Evolutionary conservation across 2,888 invertebrate species (phyloP).

Genomic region (Lutraria lutraria): DNA sequence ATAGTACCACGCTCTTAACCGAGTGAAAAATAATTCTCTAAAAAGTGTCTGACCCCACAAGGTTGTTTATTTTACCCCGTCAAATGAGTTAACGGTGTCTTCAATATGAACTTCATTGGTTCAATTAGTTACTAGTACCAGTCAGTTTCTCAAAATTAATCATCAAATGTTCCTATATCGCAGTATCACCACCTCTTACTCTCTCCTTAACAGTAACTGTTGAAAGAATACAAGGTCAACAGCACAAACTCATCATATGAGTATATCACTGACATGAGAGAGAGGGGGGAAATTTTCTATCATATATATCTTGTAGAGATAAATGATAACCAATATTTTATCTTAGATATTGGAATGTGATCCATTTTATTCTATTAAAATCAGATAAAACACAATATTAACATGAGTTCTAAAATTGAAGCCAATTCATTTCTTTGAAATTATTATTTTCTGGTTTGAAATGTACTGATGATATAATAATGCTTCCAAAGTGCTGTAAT

Average conservation of each 20-base stretch:
- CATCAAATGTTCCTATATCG: too few species aligned
- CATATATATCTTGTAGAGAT: neutral
- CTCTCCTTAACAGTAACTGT: neutral
- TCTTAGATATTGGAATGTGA: neutral
- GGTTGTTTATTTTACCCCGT: too few species aligned
- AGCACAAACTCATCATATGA: neutral
- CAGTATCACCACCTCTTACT: neutral
- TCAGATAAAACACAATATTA: neutral
- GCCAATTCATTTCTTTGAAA: neutral
- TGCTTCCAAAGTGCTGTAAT: too few species aligned
- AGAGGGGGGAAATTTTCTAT: neutral
- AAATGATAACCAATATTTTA: neutral
- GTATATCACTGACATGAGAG: neutral
- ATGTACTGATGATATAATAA: too few species aligned
- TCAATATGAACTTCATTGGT: too few species aligned
- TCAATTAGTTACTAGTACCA: too few species aligned
- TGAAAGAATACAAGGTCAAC: neutral
- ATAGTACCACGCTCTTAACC: too few species aligned
- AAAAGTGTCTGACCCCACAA: too few species aligned
- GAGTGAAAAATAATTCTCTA: too few species aligned
- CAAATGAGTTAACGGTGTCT: too few species aligned
- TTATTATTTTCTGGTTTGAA: neutral
- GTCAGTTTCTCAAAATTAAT: too few species aligned
- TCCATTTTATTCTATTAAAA: neutral
- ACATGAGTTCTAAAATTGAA: neutral